Base-by-base conservation (phyloP, 37 sponge, comb jelly and placozoan genomes). In the Amphimedon queenslandica region DNA sequence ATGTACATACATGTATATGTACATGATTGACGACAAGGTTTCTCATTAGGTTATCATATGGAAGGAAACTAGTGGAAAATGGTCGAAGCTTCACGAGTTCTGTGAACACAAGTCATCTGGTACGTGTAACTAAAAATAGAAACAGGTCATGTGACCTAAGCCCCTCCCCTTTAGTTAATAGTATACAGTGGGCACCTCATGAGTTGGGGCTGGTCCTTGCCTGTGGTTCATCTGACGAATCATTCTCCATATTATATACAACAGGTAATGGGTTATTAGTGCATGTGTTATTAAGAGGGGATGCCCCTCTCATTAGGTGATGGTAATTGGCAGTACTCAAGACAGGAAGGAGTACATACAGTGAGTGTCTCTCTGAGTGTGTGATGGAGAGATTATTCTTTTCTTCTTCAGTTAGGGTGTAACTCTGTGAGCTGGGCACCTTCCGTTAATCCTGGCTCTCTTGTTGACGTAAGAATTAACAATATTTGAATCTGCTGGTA, bases 341-440 rank as follows among this genome's bases (percentile, higher is more conserved):
- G 80, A 42, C 70, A 75, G 37, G 80, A 81, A 20, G 84, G 81
- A 53, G 94, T 90, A 32, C 94, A 93, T 51, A 70, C 71, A 31
- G 94, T 93, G 32, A 71, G 84, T 64, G 5, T 18, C 4, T 37
- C 8, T 47, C 13, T 78, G 42, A 51, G 34, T 78, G 24, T 36
- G 39, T 70, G 51, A 18, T 18, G 13, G 8, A 18, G 8, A 47
- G 8, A 47, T 8, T 47, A 47, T 18, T n/a, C n/a, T n/a, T n/a
- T n/a, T 23, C 21, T 31, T 1, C 29, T 58, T 37, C 72, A 97
- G 92, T 80, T 92, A 74, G 99, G 99, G 1, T 90, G 92, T 41
- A 97, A 97, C 80, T 87, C 95, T 25, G 91, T 97, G 16, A 97
- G 92, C 55, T 97, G 99, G 99, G 94, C 90, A 2, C 99, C 99